Base-by-base conservation (phyloP, 2,888 invertebrate genomes). In the Harmothoe impar region DNA sequence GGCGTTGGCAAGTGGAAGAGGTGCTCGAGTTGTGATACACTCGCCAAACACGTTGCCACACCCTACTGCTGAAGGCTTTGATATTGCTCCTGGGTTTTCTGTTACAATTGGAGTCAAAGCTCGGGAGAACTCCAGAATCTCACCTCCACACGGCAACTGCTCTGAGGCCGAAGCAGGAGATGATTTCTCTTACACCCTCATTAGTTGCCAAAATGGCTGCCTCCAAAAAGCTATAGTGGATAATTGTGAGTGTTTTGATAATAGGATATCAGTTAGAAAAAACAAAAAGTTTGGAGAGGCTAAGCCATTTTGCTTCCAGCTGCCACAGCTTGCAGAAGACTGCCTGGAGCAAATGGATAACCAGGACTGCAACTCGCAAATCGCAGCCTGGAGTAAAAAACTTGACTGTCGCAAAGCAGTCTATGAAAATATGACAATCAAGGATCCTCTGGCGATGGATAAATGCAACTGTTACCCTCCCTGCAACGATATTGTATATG, bases 21-120 rank as follows among this genome's bases (percentile, higher is more conserved):
- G 93, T 29, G 92, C 93, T 20, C 91, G 93, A 23, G 92, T 93
- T 56, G 92, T 93, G 54, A 91, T 93, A n/a, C 93, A 93, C 81
- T 90, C 93, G 5, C 92, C 92, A 29, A 90, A 91, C 72, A 93
- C 93, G 0, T 89, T 84, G 33, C 93, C 93, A 17, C 92, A 92
- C 81, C 93, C 93, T 68, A 92, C 92, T 35, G 90, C 92, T 20
- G 91, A 92, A 62, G 93, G 93, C 15, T 93, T 91, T 90, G 93
- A 93, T 88, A 91, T 92, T 25, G 91, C 92, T 23, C 92, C 92
- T 20, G 93, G 93, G 15, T 93, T 91, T 78, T 93, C 93, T 17
- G 93, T 93, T 10, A 92, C 90, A 17, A 89, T 93, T 23, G 93
- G 93, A 17, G 92, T 93, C n/a, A 92, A 91, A 78, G 93, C 93